Conservation (phyloP, 2,113 vertebrate species). For the Asarcornis scutulata region DNA sequence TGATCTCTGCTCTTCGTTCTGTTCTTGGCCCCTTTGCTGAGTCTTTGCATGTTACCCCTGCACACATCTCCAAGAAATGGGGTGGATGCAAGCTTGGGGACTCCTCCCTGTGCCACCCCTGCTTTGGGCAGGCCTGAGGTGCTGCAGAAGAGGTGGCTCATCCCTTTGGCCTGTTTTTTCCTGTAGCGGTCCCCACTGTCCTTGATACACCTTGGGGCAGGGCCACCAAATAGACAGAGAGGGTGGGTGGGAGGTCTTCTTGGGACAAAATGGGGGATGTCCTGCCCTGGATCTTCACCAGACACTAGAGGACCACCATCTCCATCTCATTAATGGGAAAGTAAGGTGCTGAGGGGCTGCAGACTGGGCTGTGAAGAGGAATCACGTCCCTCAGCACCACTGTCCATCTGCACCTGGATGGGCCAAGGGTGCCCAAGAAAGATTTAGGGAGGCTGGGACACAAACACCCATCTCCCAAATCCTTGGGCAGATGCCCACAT, state of each 20-base stretch:
- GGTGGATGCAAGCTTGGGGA: no score
- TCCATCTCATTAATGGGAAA: background rate
- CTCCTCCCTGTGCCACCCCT: background rate
- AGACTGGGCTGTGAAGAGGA: background rate
- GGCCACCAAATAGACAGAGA: background rate
- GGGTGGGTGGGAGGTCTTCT: background rate
- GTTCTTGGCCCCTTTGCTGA: background rate
- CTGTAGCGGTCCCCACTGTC: fast-evolving
- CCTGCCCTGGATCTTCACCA: background rate
- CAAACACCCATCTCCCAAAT: fast-evolving
- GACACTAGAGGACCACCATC: background rate
- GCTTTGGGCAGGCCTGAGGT: background rate
- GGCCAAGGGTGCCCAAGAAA: background rate
- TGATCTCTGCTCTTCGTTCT: background rate
- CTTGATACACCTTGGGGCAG: background rate
- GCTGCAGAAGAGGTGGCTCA: background rate
- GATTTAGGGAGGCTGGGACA: background rate
- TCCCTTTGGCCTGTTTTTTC: background rate
- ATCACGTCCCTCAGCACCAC: background rate
- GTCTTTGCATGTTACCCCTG: background rate
- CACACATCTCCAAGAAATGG: background rate
- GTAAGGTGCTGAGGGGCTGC: background rate
- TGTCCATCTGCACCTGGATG: background rate
- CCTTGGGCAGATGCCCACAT: background rate
- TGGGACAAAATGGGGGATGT: background rate